Evolutionary conservation across 2,888 invertebrate species (phyloP), one percentile per base, ranked within the genome.

Genomic region (Hedya salicella): DNA sequence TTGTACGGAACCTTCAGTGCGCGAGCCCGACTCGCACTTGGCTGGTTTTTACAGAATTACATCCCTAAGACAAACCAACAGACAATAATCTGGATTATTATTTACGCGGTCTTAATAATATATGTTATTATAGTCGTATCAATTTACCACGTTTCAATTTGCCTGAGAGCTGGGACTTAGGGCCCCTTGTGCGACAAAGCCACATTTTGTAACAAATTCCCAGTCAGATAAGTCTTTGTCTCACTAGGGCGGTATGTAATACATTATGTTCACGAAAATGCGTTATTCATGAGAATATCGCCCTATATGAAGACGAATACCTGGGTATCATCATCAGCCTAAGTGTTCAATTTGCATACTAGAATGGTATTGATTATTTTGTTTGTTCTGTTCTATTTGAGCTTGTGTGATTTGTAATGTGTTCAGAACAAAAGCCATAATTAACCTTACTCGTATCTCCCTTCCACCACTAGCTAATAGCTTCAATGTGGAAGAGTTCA

Each of bases 81-180:
- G 64, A 64, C 16, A 56, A 62, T 68, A 73, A 74, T 75, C 19
- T 21, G 74, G 70, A 69, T 74, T 74, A 73, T 76, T 72, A 73
- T 76, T 72, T 71, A 73, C 72, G 73, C 70, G 71, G 13, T 48
- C 21, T 48, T n/a, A 48, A 48, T 48, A 21, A 21, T 70, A 79
- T 32, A 50, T 50, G 50, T 50, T 50, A 16, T 32, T 32, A 50
- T 32, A 50, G 50, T 32, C 50, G 80, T 78, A 81, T 79, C 79
- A 79, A 81, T 78, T 73, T 70, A 71, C 75, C 68, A 75, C 74
- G 74, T 79, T 86, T 83, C 86, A 88, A 88, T 87, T 78, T 82
- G 71, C 78, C 79, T 88, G 82, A 88, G 86, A 87, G 87, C 86
- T 76, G 72, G 69, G 73, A 69, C 71, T 67, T 64, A 67, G 61